Evolutionary conservation across 2,888 invertebrate genomes (phyloP).

Genomic region (Caenorhabditis macrosperma): DNA sequence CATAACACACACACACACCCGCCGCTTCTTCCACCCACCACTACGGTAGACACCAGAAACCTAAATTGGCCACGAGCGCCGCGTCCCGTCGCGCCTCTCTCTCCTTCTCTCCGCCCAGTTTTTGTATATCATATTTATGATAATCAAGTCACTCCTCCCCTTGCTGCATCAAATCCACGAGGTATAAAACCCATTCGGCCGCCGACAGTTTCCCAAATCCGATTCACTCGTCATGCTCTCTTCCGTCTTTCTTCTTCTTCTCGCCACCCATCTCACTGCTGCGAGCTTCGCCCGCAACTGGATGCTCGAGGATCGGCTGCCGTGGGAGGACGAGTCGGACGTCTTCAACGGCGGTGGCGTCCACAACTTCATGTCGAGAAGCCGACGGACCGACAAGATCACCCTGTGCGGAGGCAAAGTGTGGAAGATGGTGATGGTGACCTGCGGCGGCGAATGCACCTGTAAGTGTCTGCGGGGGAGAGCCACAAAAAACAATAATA

Average conservation of each 20-base stretch:
- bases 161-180: constrained; percentile 6
- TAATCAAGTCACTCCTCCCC: constrained; percentile 35
- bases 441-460: constrained; percentile 39
- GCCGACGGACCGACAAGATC: constrained; percentile 6
- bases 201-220: background rate
- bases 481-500: background rate
- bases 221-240: constrained; percentile 1
- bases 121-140: constrained; percentile 29
- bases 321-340: constrained; percentile 3
- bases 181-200: constrained; percentile 16
- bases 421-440: constrained; percentile 39
- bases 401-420: constrained; percentile 34
- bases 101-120: constrained; percentile 24
- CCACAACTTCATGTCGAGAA: constrained; percentile 4
- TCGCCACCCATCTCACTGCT: background rate
- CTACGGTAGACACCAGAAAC: constrained; percentile 17
- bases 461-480: constrained; percentile 25
- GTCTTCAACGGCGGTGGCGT: background rate
- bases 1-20: no score
- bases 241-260: background rate
- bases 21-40: background rate
- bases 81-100: background rate
- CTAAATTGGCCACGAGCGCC: constrained; percentile 11
- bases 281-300: constrained; percentile 20
- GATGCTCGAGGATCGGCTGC: constrained; percentile 29